Conservation (phyloP, 2,113 vertebrate species). For the Kobus ellipsiprymnus region DNA sequence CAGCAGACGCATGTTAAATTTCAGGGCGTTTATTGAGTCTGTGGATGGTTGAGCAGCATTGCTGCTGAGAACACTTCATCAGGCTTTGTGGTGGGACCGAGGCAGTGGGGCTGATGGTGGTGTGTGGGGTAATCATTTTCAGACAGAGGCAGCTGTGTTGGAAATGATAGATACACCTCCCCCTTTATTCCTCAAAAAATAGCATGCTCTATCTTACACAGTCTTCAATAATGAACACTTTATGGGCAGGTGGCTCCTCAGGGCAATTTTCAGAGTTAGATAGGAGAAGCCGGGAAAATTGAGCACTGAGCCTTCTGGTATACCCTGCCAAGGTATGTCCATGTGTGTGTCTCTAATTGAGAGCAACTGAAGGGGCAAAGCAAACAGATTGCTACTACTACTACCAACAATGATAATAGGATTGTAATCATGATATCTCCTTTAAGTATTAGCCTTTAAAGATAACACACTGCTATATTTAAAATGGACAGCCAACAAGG, state of each 20-base stretch:
- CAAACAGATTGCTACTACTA: background rate
- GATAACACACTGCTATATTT: background rate
- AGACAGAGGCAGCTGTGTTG: slow-evolving; percentile 22
- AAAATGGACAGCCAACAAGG: background rate
- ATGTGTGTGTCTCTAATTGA: background rate
- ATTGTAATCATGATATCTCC: background rate
- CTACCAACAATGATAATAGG: background rate
- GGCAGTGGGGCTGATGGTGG: slow-evolving; percentile 67
- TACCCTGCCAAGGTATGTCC: background rate
- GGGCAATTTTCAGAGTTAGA: background rate
- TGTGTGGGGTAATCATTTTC: slow-evolving; percentile 38
- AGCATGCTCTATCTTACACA: background rate
- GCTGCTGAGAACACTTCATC: slow-evolving; percentile 36
- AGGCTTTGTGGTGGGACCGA: slow-evolving; percentile 41
- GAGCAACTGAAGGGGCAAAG: background rate
- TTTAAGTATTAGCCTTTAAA: background rate
- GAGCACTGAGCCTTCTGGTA: background rate
- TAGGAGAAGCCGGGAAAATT: background rate
- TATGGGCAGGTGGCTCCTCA: background rate
- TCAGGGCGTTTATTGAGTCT: slow-evolving; percentile 55
- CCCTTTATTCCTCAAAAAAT: background rate
- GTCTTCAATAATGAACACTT: background rate
- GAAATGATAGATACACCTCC: slow-evolving; percentile 5
- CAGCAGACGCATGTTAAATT: slow-evolving; percentile 52
- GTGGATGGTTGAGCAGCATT: background rate